These are phyloP conservation scores for Salticus scenicus DNA, from an alignment of 2,888 invertebrate species.

Conservation along the genomic window DNA sequence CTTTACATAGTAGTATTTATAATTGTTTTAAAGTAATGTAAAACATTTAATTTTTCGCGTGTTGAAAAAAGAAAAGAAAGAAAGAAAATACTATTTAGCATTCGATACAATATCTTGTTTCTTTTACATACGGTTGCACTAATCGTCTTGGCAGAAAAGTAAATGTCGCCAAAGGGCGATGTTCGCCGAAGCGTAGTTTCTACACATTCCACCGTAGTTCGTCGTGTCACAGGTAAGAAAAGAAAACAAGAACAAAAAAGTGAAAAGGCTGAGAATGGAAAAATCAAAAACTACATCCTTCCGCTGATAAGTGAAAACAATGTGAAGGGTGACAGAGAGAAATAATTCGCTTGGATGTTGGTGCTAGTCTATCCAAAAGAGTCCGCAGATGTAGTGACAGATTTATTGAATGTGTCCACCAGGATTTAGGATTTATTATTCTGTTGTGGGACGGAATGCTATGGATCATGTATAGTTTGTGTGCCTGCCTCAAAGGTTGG, in stretches of 20 bases:
- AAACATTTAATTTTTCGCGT: too few relatives aligned
- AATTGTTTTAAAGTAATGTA: too few relatives aligned
- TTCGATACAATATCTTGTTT: too few relatives aligned
- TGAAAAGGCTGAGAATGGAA: constrained; percentile 30
- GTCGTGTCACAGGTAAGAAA: constrained; percentile 31
- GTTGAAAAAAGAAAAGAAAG: too few relatives aligned
- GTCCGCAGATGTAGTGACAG: background rate
- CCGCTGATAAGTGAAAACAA: constrained; percentile 32
- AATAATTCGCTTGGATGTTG: constrained; percentile 10
- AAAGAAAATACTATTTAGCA: too few relatives aligned
- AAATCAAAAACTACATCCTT: constrained; percentile 32
- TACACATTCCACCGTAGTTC: background rate
- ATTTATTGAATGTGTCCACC: background rate
- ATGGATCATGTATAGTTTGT: constrained; percentile 62
- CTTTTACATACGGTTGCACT: too few relatives aligned
- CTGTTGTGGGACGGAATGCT: constrained; percentile 32
- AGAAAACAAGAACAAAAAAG: constrained; percentile 22
- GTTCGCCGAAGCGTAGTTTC: background rate
- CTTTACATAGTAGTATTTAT: too few relatives aligned
- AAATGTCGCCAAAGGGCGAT: constrained; percentile 1
- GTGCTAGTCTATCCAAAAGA: background rate
- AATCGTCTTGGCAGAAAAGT: too few relatives aligned
- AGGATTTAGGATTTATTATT: background rate
- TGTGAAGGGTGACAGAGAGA: constrained; percentile 10
- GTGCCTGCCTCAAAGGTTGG: constrained; percentile 57